Conservation (phyloP, 2,888 invertebrate genomes). For the Rambutsinella grinnellia region DNA sequence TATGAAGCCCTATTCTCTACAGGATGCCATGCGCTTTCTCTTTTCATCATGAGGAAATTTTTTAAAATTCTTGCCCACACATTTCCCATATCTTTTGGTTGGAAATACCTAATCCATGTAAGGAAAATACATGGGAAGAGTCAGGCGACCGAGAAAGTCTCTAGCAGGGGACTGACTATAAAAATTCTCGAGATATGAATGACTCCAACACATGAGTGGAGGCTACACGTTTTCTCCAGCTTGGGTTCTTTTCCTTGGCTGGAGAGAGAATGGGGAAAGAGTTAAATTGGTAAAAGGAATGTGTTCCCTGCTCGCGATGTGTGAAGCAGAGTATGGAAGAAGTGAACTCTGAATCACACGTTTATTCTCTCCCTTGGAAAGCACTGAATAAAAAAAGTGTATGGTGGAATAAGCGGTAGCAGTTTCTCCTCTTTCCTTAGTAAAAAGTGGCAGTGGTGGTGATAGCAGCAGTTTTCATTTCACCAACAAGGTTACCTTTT, state of each 20-base stretch:
- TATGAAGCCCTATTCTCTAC: too few species aligned
- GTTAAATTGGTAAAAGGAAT: conserved; percentile 4
- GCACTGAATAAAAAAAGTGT: too few species aligned
- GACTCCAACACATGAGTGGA: background rate
- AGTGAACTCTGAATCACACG: background rate
- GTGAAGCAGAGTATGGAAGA: background rate
- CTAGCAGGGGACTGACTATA: too few species aligned
- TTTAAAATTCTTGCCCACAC: background rate
- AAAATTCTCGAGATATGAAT: too few species aligned
- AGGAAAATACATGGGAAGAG: background rate
- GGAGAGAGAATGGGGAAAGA: background rate
- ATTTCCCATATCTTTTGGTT: background rate
- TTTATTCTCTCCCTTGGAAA: background rate
- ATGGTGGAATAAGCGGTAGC: background rate
- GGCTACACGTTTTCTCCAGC: background rate
- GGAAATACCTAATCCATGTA: background rate
- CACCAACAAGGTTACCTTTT: background rate
- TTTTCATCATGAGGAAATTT: background rate
- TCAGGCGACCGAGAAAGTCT: background rate
- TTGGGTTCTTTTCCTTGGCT: background rate
- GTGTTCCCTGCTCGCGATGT: background rate
- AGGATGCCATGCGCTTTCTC: background rate
- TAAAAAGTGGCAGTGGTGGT: background rate
- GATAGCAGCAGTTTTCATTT: background rate
- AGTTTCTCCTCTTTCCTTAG: background rate